Conservation (phyloP, 1,140 invertebrate genomes). For the Ostrea denselamellosa region DNA sequence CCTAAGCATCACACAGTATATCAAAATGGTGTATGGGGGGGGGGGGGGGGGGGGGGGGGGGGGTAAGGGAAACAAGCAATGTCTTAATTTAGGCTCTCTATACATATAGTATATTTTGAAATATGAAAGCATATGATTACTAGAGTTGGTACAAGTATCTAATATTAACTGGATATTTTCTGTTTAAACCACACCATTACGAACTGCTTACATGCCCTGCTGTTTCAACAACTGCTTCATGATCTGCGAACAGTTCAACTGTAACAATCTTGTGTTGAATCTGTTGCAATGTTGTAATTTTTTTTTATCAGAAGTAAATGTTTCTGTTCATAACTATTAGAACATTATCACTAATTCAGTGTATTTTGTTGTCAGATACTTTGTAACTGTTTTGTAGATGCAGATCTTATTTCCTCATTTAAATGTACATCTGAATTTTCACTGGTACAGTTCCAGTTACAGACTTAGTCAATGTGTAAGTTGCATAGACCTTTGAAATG, state of each 20-base stretch:
- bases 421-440: background rate
- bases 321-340: background rate
- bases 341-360: background rate
- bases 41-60: no score
- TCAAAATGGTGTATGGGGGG: no score
- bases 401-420: background rate
- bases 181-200: no score
- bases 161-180: no score
- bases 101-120: no score
- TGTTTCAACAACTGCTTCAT: constrained; percentile 14
- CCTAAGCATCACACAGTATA: no score
- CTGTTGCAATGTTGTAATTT: background rate
- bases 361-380: background rate
- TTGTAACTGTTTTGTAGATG: background rate
- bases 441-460: background rate
- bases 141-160: no score
- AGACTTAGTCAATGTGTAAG: background rate
- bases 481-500: no score
- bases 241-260: background rate
- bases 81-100: no score
- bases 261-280: background rate
- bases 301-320: background rate
- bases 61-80: no score
- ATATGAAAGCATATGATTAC: no score
- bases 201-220: background rate